phyloP scores from a whole-genome alignment of 2,797 vertebrate genomes.

The Leptodactylus fallax region DNA sequence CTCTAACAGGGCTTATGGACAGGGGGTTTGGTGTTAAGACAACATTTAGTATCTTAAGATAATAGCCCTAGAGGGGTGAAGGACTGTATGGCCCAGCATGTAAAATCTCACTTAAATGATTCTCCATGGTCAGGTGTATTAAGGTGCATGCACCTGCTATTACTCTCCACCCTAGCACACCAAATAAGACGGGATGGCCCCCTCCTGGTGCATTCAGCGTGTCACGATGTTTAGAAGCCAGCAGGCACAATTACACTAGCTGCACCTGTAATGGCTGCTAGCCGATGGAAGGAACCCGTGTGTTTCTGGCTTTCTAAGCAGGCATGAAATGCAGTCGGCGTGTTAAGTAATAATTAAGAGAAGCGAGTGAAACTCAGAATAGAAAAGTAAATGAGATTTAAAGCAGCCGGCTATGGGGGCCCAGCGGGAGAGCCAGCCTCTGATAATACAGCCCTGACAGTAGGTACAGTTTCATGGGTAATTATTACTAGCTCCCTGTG shows the following conservation, averaged over 20 bases:
- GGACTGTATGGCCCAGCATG: background rate
- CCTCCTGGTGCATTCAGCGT: slow-evolving; percentile 13
- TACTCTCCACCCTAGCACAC: slow-evolving; percentile 2
- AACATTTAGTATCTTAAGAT: too few relatives aligned
- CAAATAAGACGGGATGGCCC: slow-evolving; percentile 8
- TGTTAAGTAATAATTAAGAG: slow-evolving; percentile 45
- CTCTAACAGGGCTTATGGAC: too few relatives aligned
- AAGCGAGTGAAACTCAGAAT: slow-evolving; percentile 11
- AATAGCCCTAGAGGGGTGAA: background rate
- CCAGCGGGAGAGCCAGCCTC: slow-evolving; percentile 20
- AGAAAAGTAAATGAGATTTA: slow-evolving; percentile 24
- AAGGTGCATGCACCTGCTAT: slow-evolving; percentile 24
- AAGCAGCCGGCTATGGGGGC: background rate
- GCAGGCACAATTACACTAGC: slow-evolving; percentile 13
- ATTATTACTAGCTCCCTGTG: slow-evolving; percentile 42
- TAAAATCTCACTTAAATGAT: background rate
- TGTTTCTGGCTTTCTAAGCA: slow-evolving; percentile 3
- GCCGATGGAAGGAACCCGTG: background rate
- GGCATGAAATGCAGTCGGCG: slow-evolving; percentile 44
- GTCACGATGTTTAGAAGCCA: slow-evolving; percentile 5
- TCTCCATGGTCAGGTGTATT: slow-evolving; percentile 22
- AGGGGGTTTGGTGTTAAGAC: too few relatives aligned
- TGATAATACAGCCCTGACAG: slow-evolving; percentile 26
- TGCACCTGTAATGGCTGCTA: slow-evolving; percentile 28
- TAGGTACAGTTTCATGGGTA: slow-evolving; percentile 27